phyloP scores from a whole-genome alignment of 2,888 invertebrate genomes.

The Pachydiplax longipennis region DNA sequence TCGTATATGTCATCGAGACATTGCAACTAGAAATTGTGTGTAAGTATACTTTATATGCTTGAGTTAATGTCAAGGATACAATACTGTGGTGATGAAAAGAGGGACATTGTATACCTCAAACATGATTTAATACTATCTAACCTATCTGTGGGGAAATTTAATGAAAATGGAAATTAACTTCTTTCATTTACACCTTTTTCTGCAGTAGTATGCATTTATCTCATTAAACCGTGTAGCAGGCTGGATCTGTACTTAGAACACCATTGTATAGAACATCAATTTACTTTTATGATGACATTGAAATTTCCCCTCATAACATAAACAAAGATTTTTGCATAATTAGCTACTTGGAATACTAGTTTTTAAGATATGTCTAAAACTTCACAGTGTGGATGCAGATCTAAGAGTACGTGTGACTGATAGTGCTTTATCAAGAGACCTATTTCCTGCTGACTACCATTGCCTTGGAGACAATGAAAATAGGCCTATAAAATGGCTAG shows the following conservation, averaged over 20 bases:
- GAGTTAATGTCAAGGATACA: not conserved
- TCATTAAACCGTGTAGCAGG: no score
- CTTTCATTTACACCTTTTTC: no score
- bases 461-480: constrained; percentile 93
- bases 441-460: constrained; percentile 93
- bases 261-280: not conserved
- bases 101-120: not conserved
- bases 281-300: not conserved
- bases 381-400: constrained; percentile 69
- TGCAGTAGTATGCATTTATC: no score
- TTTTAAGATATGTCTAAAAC: not conserved
- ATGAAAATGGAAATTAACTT: not conserved
- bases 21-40: constrained; percentile 92
- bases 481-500: constrained; percentile 93
- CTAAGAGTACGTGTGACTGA: constrained; percentile 86
- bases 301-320: no score
- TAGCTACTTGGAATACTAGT: not conserved
- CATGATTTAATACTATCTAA: not conserved
- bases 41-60: constrained; percentile 64
- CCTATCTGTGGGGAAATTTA: not conserved
- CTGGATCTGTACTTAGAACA: no score
- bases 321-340: no score
- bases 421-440: constrained; percentile 85
- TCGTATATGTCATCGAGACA: constrained; percentile 86
- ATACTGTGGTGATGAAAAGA: no score